These are phyloP conservation scores for Fabriciana adippe DNA, from an alignment of 2,888 invertebrate genomes.

Conservation along the genomic window DNA sequence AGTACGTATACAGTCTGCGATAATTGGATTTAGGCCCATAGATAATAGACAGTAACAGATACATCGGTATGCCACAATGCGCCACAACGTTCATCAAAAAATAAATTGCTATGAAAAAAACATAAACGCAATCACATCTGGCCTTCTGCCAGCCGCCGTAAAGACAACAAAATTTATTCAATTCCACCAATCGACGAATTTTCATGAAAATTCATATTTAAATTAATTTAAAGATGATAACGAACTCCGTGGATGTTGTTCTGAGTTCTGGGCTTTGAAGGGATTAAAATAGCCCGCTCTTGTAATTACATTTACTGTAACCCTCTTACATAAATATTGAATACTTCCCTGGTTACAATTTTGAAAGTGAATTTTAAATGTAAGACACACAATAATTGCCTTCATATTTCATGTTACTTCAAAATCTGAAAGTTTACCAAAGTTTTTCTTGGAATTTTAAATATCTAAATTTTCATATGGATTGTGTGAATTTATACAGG, in stretches of 20 bases:
- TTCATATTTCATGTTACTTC: not conserved
- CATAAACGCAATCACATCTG: slow-evolving; percentile 51
- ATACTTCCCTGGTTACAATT: slow-evolving; percentile 38
- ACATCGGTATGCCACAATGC: not conserved
- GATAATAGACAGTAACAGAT: not conserved
- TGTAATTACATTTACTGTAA: slow-evolving; percentile 56
- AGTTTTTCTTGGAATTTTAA: too few relatives aligned
- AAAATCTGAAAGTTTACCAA: not conserved
- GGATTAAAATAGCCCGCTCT: slow-evolving; percentile 58
- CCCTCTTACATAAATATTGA: slow-evolving; percentile 45
- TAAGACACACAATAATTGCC: slow-evolving; percentile 6
- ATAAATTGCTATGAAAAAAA: slow-evolving; percentile 24
- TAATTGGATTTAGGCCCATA: not conserved
- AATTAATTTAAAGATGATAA: slow-evolving; percentile 67
- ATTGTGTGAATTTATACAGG: too few relatives aligned
- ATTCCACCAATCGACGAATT: slow-evolving; percentile 68
- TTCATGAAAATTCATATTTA: slow-evolving; percentile 50
- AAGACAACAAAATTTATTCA: slow-evolving; percentile 61
- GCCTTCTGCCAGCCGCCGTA: slow-evolving; percentile 63
- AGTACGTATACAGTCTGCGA: not conserved
- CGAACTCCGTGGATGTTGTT: slow-evolving; percentile 60
- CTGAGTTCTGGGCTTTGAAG: slow-evolving; percentile 54
- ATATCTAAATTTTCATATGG: too few relatives aligned
- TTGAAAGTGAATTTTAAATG: slow-evolving; percentile 34
- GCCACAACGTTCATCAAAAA: not conserved